These are phyloP conservation scores for Vanacampus margaritifer DNA, from an alignment of 2,113 vertebrate genomes.

Conservation along the genomic window DNA sequence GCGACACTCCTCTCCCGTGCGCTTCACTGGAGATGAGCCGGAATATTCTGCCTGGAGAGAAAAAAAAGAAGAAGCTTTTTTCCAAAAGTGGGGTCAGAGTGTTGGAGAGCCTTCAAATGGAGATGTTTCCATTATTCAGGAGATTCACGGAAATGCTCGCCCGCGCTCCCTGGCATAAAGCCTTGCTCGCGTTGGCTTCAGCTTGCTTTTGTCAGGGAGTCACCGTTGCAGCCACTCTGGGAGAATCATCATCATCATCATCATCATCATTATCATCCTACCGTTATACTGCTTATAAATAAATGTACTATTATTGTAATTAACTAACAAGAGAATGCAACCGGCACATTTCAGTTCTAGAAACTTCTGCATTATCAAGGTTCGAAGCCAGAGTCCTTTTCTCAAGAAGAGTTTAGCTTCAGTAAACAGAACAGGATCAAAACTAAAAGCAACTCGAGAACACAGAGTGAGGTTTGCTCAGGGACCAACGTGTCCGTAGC, in stretches of 20 bases:
- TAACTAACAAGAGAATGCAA: background rate
- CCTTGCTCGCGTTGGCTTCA: background rate
- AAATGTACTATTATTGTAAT: background rate
- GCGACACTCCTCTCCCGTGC: constrained; percentile 37
- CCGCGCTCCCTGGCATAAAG: background rate
- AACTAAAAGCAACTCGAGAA: background rate
- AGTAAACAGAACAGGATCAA: background rate
- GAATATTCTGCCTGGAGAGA: constrained; percentile 16
- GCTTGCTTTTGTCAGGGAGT: background rate
- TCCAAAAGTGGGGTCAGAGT: constrained; percentile 51
- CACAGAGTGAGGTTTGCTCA: background rate
- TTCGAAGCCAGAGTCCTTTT: background rate
- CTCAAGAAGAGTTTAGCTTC: background rate
- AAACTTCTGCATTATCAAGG: background rate
- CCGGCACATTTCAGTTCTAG: background rate
- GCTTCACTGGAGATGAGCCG: constrained; percentile 54
- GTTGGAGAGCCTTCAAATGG: constrained; percentile 41
- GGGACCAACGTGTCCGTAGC: too few species aligned
- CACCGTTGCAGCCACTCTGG: background rate
- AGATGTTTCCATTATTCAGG: constrained; percentile 61
- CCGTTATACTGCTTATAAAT: background rate
- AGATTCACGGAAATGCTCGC: background rate
- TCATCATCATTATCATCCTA: background rate
- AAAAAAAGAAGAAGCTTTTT: constrained; percentile 38
- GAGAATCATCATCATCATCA: background rate